Evolutionary conservation across 2,797 vertebrate species (phyloP).

Genomic region (Arrhamphus sclerolepis): DNA sequence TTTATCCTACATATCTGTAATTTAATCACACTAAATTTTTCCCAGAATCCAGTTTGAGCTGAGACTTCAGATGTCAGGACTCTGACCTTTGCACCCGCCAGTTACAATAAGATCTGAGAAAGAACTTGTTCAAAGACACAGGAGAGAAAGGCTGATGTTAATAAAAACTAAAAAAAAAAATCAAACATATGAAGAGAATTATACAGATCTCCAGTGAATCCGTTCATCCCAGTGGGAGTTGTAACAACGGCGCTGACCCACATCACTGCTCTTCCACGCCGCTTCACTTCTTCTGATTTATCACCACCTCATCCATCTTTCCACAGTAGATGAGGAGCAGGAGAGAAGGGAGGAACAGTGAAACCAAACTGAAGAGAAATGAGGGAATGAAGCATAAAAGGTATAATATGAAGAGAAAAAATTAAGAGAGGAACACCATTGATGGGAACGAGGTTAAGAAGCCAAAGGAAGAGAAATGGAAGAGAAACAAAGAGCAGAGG

Average conservation of each 20-base stretch:
- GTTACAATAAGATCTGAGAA: too few relatives aligned
- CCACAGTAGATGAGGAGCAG: slow-evolving; percentile 16
- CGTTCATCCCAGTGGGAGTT: slow-evolving; percentile 45
- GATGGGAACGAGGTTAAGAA: neutral
- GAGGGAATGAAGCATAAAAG: neutral
- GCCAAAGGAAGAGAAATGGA: neutral
- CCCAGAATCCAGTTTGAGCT: too few relatives aligned
- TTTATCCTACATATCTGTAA: too few relatives aligned
- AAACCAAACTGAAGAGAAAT: slow-evolving; percentile 13
- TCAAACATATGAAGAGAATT: slow-evolving; percentile 15
- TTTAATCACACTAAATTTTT: too few relatives aligned
- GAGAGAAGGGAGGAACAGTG: slow-evolving; percentile 18
- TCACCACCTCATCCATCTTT: slow-evolving; percentile 52
- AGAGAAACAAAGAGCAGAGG: neutral
- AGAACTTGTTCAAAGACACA: too few relatives aligned
- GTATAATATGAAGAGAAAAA: neutral
- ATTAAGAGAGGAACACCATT: neutral
- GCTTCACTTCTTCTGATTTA: slow-evolving; percentile 66
- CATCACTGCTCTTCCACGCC: slow-evolving; percentile 37
- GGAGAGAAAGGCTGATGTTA: too few relatives aligned
- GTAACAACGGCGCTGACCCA: slow-evolving; percentile 39
- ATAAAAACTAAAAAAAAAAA: neutral
- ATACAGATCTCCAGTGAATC: slow-evolving; percentile 16
- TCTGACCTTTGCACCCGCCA: too few relatives aligned
- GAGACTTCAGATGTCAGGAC: too few relatives aligned